Percentiles rank a stretch among this genome's conserved stretches.
These are phyloP conservation scores for Lethrus apterus DNA, from an alignment of 1,140 invertebrate species.

Conservation along the genomic window DNA sequence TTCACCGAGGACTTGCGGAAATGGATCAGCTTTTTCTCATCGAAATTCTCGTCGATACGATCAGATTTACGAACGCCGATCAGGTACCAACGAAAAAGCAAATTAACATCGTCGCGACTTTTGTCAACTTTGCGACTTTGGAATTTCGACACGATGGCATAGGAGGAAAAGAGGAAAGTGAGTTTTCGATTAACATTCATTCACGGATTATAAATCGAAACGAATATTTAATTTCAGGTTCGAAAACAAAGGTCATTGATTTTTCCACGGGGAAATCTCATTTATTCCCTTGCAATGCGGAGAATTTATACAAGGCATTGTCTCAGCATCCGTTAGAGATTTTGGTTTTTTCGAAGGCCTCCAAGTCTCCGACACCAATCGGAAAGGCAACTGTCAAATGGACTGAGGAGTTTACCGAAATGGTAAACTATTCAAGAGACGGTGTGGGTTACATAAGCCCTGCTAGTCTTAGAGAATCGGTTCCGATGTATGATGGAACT, in stretches of 20 bases:
- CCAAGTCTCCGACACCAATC: slow-evolving; percentile 17
- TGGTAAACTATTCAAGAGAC: slow-evolving; percentile 28
- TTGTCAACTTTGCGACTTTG: slow-evolving; percentile 19
- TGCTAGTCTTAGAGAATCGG: slow-evolving; percentile 16
- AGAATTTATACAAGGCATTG: slow-evolving; percentile 21
- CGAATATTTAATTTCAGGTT: background rate
- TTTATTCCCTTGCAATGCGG: slow-evolving; percentile 23
- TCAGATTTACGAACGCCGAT: slow-evolving; percentile 19
- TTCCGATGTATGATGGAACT: slow-evolving; percentile 1
- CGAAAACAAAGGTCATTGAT: slow-evolving; percentile 14
- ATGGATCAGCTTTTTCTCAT: slow-evolving; percentile 23
- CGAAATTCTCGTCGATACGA: slow-evolving; percentile 24
- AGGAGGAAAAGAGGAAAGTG: slow-evolving; percentile 11
- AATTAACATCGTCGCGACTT: slow-evolving; percentile 21
- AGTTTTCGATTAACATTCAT: background rate
- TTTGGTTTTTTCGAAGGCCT: slow-evolving; percentile 17
- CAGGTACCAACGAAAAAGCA: slow-evolving; percentile 19
- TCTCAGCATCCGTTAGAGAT: slow-evolving; percentile 23
- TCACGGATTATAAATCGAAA: background rate
- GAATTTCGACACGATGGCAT: slow-evolving; percentile 20
- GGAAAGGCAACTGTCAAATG: slow-evolving; percentile 20
- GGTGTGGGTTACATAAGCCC: slow-evolving; percentile 18
- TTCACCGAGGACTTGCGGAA: background rate
- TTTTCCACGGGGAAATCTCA: slow-evolving; percentile 31
- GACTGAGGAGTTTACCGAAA: slow-evolving; percentile 27